These are phyloP conservation scores for Gymnothorax reevesii DNA, from an alignment of 2,797 vertebrate species.

Conservation along the genomic window DNA sequence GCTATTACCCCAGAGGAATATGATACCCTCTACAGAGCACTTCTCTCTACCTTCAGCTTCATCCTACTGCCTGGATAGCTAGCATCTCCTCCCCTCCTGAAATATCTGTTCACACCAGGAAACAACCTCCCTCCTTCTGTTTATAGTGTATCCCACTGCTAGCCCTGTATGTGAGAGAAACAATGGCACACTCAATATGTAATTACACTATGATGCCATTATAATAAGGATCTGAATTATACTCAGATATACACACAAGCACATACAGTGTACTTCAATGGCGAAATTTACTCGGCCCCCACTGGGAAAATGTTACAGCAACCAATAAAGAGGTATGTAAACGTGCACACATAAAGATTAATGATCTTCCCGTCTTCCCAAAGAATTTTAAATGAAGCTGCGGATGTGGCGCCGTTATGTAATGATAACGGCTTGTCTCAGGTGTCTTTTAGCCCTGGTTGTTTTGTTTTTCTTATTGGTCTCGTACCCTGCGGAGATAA, in stretches of 20 bases:
- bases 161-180: not conserved
- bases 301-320: not conserved
- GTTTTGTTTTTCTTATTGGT: not conserved
- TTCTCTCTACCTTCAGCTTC: not conserved
- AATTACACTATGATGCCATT: not conserved
- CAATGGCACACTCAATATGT: not conserved
- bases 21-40: not conserved
- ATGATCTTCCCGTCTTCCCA: not conserved
- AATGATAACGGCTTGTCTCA: not conserved
- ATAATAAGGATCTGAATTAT: not conserved
- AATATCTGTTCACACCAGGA: not conserved
- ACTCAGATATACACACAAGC: not conserved
- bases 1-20: not conserved
- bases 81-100: not conserved
- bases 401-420: not conserved
- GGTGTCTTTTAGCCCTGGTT: not conserved
- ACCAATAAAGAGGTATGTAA: not conserved
- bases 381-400: not conserved
- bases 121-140: not conserved
- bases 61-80: not conserved
- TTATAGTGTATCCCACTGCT: not conserved
- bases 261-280: not conserved
- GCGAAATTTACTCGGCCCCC: not conserved
- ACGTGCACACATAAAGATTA: not conserved
- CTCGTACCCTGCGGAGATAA: slow-evolving; percentile 40